A percentile compares a stretch with the other conserved stretches of the same genome.
These are phyloP conservation scores for Bombus pascuorum DNA, from an alignment of 1,140 invertebrate genomes.

Conservation along the genomic window DNA sequence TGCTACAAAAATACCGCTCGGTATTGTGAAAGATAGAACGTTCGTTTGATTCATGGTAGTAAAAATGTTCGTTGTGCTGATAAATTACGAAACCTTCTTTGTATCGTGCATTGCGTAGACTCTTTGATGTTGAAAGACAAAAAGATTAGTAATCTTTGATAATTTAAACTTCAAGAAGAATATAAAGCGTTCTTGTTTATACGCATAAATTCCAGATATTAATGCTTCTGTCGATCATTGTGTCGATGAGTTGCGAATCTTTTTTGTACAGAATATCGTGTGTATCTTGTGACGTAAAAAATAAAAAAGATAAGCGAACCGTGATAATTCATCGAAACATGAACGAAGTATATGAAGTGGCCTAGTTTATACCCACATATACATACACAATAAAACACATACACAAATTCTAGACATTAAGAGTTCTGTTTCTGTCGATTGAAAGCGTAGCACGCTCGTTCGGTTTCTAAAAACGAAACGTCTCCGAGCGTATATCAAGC, in stretches of 20 bases:
- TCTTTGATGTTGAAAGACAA: background rate
- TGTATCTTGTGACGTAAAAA: background rate
- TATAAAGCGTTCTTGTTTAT: background rate
- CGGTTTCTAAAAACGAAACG: background rate
- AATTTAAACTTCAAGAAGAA: background rate
- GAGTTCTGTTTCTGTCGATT: background rate
- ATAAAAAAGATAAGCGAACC: background rate
- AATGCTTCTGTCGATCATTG: background rate
- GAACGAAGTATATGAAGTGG: background rate
- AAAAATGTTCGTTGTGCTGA: background rate
- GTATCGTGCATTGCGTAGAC: background rate
- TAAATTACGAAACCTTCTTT: background rate
- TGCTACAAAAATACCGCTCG: background rate
- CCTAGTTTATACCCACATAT: too few relatives aligned
- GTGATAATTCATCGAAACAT: background rate
- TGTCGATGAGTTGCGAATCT: background rate
- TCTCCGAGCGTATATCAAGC: background rate
- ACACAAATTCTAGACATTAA: background rate
- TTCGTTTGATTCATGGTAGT: background rate
- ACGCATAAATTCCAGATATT: background rate
- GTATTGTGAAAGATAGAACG: background rate
- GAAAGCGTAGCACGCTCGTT: background rate
- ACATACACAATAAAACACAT: too few relatives aligned
- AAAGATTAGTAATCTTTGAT: too few relatives aligned
- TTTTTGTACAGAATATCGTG: background rate